These are phyloP conservation scores for Pantala flavescens DNA, from an alignment of 1,140 invertebrate species.

Conservation along the genomic window DNA sequence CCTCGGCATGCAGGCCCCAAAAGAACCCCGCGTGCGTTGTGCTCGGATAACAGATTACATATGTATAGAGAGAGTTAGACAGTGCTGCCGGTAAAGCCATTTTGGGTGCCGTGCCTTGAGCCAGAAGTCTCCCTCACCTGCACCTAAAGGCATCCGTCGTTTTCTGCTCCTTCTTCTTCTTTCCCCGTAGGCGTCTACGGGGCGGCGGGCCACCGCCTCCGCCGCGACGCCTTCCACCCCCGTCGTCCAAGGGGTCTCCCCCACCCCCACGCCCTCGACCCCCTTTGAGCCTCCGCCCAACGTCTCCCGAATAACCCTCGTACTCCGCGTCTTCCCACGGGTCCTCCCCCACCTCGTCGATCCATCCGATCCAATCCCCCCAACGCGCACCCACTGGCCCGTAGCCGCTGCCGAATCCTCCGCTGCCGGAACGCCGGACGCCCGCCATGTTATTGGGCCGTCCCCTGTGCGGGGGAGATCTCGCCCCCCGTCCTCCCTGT, in stretches of 20 bases:
- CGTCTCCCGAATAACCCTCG: not conserved
- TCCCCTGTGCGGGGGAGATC: not conserved
- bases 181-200: not conserved
- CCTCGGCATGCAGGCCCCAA: not conserved
- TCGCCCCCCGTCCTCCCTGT: not conserved
- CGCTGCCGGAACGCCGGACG: not conserved
- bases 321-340: not conserved
- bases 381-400: not conserved
- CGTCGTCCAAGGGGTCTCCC: not conserved
- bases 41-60: not conserved
- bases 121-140: conserved; percentile 6
- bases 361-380: not conserved
- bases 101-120: not conserved
- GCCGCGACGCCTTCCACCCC: not conserved
- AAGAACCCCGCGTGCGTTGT: not conserved
- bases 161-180: conserved; percentile 5
- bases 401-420: not conserved
- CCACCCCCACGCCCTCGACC: not conserved
- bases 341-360: not conserved
- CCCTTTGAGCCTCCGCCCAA: not conserved
- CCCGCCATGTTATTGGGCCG: not conserved
- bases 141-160: not conserved
- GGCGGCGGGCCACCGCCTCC: not conserved
- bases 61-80: not conserved
- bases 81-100: not conserved